Conservation (phyloP, 1,140 invertebrate genomes). For the Caenorhabditis remanei region DNA sequence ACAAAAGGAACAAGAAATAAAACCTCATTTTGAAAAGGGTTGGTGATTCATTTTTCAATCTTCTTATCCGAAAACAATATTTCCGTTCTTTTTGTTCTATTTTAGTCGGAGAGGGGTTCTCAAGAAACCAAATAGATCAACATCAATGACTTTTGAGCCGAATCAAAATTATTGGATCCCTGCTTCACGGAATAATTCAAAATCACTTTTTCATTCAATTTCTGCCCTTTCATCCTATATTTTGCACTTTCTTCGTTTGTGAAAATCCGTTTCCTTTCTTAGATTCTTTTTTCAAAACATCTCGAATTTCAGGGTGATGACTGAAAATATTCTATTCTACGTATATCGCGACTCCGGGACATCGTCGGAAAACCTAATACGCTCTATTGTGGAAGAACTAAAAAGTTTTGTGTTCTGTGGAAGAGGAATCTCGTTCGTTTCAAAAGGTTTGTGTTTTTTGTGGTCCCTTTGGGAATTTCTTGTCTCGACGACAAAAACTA, state of each 20-base stretch:
- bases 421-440: constrained; percentile 43
- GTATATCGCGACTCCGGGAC: constrained; percentile 50
- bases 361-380: constrained; percentile 52
- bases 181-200: too few species aligned
- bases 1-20: background rate
- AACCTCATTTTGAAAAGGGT: background rate
- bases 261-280: constrained; percentile 9
- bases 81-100: background rate
- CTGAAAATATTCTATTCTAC: constrained; percentile 51
- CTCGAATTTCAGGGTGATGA: constrained; percentile 44
- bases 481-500: too few species aligned
- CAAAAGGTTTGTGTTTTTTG: constrained; percentile 56
- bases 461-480: background rate
- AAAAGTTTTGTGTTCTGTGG: constrained; percentile 61
- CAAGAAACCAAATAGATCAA: too few species aligned
- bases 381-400: constrained; percentile 53
- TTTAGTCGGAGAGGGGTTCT: background rate
- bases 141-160: too few species aligned
- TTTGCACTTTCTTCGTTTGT: constrained; percentile 8
- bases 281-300: constrained; percentile 27
- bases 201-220: too few species aligned
- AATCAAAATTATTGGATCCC: too few species aligned
- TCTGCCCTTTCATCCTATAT: background rate
- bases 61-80: background rate
- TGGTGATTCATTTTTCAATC: constrained; percentile 5